Evolutionary conservation across 2,888 invertebrate species (phyloP).

Genomic region (Aricia artaxerxes): DNA sequence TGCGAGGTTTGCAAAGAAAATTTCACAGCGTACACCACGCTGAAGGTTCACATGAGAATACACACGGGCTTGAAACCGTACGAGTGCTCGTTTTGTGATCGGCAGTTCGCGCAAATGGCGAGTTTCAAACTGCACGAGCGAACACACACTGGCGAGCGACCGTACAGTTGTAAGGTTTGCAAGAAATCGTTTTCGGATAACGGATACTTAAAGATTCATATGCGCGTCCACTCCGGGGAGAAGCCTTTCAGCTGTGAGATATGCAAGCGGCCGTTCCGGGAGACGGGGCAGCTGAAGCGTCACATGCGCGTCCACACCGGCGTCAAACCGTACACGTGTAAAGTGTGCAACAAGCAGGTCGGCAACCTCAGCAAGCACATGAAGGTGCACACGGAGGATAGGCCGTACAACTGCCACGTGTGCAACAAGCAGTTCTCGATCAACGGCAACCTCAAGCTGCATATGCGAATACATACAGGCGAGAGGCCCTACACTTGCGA

Average conservation of each 20-base stretch:
- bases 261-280: constrained; percentile 64
- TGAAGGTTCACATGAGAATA: constrained; percentile 70
- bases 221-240: constrained; percentile 67
- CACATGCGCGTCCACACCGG: constrained; percentile 67
- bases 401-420: constrained; percentile 50
- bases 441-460: constrained; percentile 43
- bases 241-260: constrained; percentile 64
- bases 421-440: constrained; percentile 45
- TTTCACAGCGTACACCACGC: constrained; percentile 67
- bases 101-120: constrained; percentile 69
- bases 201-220: constrained; percentile 71
- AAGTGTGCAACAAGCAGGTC: constrained; percentile 70
- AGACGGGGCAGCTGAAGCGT: constrained; percentile 64
- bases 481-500: constrained; percentile 42
- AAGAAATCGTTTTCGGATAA: constrained; percentile 70
- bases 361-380: constrained; percentile 69
- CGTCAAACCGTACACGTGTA: constrained; percentile 66
- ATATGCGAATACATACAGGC: constrained; percentile 42
- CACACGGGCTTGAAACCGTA: constrained; percentile 71
- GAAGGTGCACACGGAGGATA: constrained; percentile 60
- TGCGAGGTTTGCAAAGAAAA: constrained; percentile 69
- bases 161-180: constrained; percentile 63
- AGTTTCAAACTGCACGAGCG: constrained; percentile 68
- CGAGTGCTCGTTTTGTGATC: constrained; percentile 59
- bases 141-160: constrained; percentile 67